Evolutionary conservation across 2,113 vertebrate genomes (phyloP), one percentile per base, ranked within the genome.

Genomic region (Cacatua alba): DNA sequence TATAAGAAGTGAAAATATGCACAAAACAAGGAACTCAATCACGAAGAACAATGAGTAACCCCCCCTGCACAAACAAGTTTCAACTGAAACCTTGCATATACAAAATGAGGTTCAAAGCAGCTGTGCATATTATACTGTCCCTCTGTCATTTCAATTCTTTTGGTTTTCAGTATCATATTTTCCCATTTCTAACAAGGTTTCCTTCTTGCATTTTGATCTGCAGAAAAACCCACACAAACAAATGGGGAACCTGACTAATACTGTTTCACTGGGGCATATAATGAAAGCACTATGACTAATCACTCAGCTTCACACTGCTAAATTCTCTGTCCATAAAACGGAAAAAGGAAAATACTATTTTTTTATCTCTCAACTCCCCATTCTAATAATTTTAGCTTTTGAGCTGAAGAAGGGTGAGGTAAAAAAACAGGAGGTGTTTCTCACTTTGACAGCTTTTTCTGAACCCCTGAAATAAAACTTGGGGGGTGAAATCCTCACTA

Each of bases 231-330:
- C 46, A 91, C 77, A 91, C 86, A 95, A 96, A 96, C 83, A 96
- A 94, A 84, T 87, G 96, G 91, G 94, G 48, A 89, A 79, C 91
- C 67, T 97, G 95, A 97, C 74, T 95, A 96, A 96, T 76, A 29
- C 33, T 14, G 77, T 62, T 88, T 94, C 92, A 79, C 62, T 65
- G 70, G 48, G 72, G 69, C 69, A 84, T 76, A 65, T 43, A 68
- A 77, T 79, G 69, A 94, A 92, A 96, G 89, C 10, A 17, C 41
- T 68, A 16, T 92, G 92, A 93, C 71, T 95, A 85, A 94, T 70
- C 81, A 49, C 8, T 41, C 53, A 79, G 64, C 70, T 59, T 93
- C 88, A 57, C 41, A 25, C 60, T 79, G 62, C 72, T 70, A 5
- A 71, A 82, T 29, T 94, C 55, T 94, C 74, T 65, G 89, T 86